Evolutionary conservation across 2,888 invertebrate genomes (phyloP), one percentile per base, ranked within the genome.

Genomic region (Lasius platythorax): DNA sequence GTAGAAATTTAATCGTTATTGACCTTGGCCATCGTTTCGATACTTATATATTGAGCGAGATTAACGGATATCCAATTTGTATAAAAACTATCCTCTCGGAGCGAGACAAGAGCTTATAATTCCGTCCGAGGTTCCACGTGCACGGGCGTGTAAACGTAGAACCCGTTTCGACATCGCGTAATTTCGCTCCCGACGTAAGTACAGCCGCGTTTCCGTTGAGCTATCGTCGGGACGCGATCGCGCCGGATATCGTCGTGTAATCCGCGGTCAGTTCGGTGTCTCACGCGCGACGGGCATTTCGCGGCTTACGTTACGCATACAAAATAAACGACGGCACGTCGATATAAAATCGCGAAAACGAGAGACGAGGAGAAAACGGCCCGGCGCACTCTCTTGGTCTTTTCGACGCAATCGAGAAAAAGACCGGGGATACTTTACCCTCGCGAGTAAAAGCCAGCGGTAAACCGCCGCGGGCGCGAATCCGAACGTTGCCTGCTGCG

Each of bases 231-330:
- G 40, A 43, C 78, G 81, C 82, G 86, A 79, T 72, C 72, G 73
- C 72, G 70, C 37, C 37, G 73, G 76, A 79, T 83, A 83, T 61
- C 68, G 61, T 28, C 72, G 76, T 72, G 91, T 94, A 94, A 94
- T 94, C 94, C 93, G 89, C 87, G 86, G 88, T 85, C 87, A 88
- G 86, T 85, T 63, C 90, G 87, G 85, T 87, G 87, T 85, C 93
- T 93, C 94, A 94, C 94, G 94, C 92, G 92, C 91, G 88, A 89
- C 85, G 72, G 85, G 83, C 85, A 87, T 83, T 91, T 89, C 91
- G 91, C 87, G 46, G 91, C 87, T 88, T 72, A 91, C 90, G 92
- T 91, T 91, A 90, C 91, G 90, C 91, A 87, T 88, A 89, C 87
- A 89, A 85, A 85, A 89, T 88, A 91, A 91, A 92, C 85, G 85